Evolutionary conservation across 2,113 vertebrate species (phyloP), one percentile per base, ranked within the genome.

Genomic region (Gorsachius goisagi): DNA sequence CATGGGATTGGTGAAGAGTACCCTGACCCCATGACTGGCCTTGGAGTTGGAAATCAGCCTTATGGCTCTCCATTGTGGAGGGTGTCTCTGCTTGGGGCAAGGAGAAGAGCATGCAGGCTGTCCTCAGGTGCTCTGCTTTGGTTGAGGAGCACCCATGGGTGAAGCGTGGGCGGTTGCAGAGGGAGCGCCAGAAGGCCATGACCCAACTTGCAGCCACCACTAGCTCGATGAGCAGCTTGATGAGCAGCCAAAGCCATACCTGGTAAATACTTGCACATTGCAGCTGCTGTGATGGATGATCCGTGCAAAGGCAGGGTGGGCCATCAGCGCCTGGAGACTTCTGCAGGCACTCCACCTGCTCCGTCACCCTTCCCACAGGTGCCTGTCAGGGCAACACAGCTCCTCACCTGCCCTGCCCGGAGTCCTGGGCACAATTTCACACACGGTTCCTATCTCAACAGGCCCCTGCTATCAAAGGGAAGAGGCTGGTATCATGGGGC

Each of bases 261-360:
- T 5, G 3, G 16, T 37, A 67, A 85, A 27, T 28, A 15, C 12
- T 74, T 44, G n/a, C 52, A 45, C 28, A 15, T 28, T 0, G 0
- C 12, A 9, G 44, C 44, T 85, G 74, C 52, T 28, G n/a, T 53
- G 69, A 62, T 49, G 50, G 81, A 87, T 89, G 63, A 81, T 66
- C 50, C 56, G 73, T 60, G 20, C 3, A 1, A 56, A 74, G 59
- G 75, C 4, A 13, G 44, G 33, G 24, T 68, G 77, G 85, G 71
- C 52, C 49, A 12, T 5, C 55, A 24, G 60, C 82, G 56, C 60
- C 17, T 13, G 62, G 62, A 92, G 78, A 28, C 56, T 63, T 81
- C 74, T 11, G 1, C 30, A 58, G 66, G 44, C 0, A 0, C 32
- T 69, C 37, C 0, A 3, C 62, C 49, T 86, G 62, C 62, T 90